These are phyloP conservation scores for Mesembrinibis cayennensis DNA, from an alignment of 2,113 vertebrate species.

Conservation along the genomic window DNA sequence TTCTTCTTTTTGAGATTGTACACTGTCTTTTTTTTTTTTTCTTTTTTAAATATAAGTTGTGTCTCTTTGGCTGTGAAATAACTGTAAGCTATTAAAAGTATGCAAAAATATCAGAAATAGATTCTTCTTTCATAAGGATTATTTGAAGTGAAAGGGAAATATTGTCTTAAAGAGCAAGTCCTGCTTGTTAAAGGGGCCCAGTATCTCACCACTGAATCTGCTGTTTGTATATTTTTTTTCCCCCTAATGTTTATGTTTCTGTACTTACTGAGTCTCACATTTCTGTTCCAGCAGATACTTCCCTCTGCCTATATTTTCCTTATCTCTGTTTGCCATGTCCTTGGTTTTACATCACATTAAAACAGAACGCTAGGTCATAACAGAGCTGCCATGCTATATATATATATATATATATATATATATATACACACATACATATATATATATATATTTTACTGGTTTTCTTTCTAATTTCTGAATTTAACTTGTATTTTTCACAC, in stretches of 20 bases:
- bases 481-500: not conserved
- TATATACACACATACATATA: not conserved
- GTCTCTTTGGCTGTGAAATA: not conserved
- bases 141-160: not conserved
- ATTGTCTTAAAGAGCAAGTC: not conserved
- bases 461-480: not conserved
- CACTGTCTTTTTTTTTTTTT: not conserved
- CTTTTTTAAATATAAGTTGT: not conserved
- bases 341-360: slow-evolving; percentile 31
- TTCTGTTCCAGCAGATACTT: not conserved
- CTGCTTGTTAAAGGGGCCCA: not conserved
- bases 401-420: not conserved
- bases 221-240: not conserved
- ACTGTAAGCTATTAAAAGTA: not conserved
- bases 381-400: not conserved
- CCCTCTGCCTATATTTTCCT: slow-evolving; percentile 19
- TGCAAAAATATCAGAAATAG: not conserved
- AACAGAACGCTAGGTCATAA: not conserved
- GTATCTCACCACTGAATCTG: not conserved
- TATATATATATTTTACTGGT: not conserved
- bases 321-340: slow-evolving; percentile 26
- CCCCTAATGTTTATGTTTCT: not conserved
- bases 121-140: not conserved
- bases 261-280: not conserved
- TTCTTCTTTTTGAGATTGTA: not conserved